phyloP scores from a whole-genome alignment of 2,113 vertebrate species.

The Cepphus grylle region DNA sequence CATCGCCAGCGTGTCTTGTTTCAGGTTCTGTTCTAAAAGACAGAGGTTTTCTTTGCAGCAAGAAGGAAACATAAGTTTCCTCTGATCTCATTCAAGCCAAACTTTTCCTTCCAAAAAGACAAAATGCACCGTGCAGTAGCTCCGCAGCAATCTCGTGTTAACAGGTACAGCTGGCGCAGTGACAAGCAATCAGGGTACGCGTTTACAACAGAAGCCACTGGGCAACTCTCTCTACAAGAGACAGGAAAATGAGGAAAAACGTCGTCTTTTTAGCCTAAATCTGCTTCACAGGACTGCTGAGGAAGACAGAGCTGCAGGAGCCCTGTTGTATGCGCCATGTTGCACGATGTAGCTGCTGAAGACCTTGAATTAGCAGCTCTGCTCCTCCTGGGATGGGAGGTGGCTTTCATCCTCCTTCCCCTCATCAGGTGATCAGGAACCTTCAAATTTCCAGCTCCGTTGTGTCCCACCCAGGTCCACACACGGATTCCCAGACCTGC shows the following conservation, averaged over 20 bases:
- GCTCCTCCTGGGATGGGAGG: background rate
- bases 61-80: background rate
- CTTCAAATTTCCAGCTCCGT: background rate
- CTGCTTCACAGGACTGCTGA: rapidly evolving
- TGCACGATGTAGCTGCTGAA: rapidly evolving
- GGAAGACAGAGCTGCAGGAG: background rate
- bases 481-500: background rate
- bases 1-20: background rate
- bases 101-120: background rate
- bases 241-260: background rate
- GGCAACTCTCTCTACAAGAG: background rate
- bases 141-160: background rate
- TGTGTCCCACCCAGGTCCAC: background rate
- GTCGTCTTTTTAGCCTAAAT: background rate
- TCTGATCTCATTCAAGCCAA: background rate
- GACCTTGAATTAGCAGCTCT: background rate
- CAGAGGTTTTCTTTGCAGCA: background rate
- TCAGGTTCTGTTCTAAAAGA: background rate
- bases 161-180: background rate
- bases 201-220: background rate
- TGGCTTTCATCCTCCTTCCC: background rate
- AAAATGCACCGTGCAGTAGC: rapidly evolving
- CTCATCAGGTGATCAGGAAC: background rate
- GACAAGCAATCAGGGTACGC: background rate
- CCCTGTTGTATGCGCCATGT: rapidly evolving